Conservation (phyloP, 2,888 invertebrate genomes). For the Erannis defoliaria region DNA sequence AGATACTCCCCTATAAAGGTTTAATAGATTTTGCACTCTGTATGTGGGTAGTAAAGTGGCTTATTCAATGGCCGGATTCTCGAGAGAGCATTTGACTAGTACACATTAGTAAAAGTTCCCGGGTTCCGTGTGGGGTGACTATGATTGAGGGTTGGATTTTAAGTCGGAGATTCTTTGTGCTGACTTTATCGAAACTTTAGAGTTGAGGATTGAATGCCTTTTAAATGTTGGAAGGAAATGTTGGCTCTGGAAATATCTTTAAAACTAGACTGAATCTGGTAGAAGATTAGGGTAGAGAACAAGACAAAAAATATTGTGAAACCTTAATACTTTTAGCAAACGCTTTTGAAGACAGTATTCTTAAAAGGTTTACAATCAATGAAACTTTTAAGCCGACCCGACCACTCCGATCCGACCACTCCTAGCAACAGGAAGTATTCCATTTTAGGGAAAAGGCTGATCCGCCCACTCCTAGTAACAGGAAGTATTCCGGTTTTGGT, state of each 20-base stretch:
- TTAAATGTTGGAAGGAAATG: slow-evolving; percentile 17
- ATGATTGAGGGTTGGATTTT: slow-evolving; percentile 47
- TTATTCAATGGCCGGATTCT: slow-evolving; percentile 67
- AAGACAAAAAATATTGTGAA: not conserved
- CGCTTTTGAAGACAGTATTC: not conserved
- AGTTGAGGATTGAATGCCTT: slow-evolving; percentile 25
- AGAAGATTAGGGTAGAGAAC: not conserved
- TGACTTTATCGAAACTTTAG: slow-evolving; percentile 31
- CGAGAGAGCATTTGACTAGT: slow-evolving; percentile 85
- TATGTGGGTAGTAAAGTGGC: slow-evolving; percentile 59
- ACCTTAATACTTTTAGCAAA: not conserved
- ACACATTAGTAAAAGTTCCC: slow-evolving; percentile 85
- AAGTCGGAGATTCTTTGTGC: slow-evolving; percentile 36
- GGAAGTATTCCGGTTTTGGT: too few species aligned
- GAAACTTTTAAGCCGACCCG: too few species aligned
- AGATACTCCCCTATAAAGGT: slow-evolving; percentile 51
- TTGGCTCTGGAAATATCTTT: slow-evolving; percentile 7
- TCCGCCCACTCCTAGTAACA: too few species aligned
- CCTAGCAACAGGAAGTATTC: too few species aligned
- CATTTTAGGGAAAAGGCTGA: too few species aligned
- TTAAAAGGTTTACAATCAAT: not conserved
- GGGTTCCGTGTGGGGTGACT: slow-evolving; percentile 67
- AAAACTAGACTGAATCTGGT: slow-evolving; percentile 9
- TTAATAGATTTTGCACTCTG: slow-evolving; percentile 64
- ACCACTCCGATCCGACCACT: too few species aligned